These are phyloP conservation scores for Gerris buenoi DNA, from an alignment of 1,140 invertebrate genomes.

Conservation along the genomic window DNA sequence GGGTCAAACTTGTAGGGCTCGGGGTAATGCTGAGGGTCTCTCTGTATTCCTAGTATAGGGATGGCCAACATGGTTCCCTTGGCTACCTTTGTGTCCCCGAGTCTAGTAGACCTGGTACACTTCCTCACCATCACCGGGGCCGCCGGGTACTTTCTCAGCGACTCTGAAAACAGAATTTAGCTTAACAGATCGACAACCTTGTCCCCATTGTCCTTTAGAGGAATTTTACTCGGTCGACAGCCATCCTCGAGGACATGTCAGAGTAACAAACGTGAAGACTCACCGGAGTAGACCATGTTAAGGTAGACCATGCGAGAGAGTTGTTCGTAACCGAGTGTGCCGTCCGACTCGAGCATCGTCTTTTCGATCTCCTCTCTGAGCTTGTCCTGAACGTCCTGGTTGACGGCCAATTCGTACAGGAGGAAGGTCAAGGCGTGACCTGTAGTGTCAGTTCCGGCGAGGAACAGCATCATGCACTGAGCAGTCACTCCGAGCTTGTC, in stretches of 20 bases:
- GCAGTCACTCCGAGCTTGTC: conserved; percentile 22
- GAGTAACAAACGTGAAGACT: too few relatives aligned
- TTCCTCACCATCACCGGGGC: neutral
- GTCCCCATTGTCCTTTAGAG: too few relatives aligned
- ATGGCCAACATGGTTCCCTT: conserved; percentile 36
- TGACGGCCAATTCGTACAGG: conserved; percentile 33
- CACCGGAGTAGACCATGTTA: conserved; percentile 38
- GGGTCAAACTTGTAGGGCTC: conserved; percentile 39
- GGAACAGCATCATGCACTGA: conserved; percentile 29
- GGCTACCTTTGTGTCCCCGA: neutral
- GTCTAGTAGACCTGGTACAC: neutral
- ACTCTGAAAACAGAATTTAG: too few relatives aligned
- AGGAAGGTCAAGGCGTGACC: conserved; percentile 32
- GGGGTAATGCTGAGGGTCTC: conserved; percentile 39
- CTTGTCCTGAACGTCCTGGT: conserved; percentile 39
- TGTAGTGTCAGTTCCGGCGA: conserved; percentile 41
- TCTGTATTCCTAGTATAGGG: conserved; percentile 39
- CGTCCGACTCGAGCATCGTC: conserved; percentile 26
- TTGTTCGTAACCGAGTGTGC: conserved; percentile 24
- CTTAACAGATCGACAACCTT: too few relatives aligned
- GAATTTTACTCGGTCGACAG: too few relatives aligned
- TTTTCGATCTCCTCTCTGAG: conserved; percentile 38
- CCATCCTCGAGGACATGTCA: too few relatives aligned
- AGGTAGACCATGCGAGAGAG: conserved; percentile 19
- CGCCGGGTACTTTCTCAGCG: conserved; percentile 8